These are phyloP conservation scores for Rhinichthys klamathensis DNA, from an alignment of 2,113 vertebrate species.

Conservation along the genomic window DNA sequence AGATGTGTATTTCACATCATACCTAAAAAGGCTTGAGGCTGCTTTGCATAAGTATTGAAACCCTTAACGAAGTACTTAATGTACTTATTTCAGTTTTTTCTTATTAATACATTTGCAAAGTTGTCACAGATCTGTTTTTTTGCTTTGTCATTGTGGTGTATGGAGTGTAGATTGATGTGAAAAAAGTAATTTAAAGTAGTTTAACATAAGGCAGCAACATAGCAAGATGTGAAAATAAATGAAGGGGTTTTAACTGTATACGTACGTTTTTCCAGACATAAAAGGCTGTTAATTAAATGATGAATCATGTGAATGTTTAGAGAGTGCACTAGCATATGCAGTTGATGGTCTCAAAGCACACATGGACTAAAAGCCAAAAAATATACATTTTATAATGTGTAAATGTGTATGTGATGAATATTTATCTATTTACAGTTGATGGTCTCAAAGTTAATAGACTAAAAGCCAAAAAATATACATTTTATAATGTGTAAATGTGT, in stretches of 20 bases:
- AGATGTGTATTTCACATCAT: too few species aligned
- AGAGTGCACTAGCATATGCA: neutral
- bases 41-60: too few species aligned
- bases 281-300: neutral
- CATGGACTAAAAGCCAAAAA: neutral
- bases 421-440: neutral
- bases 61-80: too few species aligned
- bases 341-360: neutral
- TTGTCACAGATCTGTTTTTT: too few species aligned
- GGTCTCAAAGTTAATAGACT: neutral
- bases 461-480: neutral
- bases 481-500: neutral
- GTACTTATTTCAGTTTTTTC: too few species aligned
- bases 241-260: neutral
- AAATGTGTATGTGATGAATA: neutral
- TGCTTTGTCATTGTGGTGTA: too few species aligned
- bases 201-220: too few species aligned
- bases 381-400: neutral
- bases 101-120: too few species aligned
- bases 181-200: too few species aligned
- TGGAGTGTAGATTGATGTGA: too few species aligned
- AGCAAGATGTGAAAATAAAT: neutral
- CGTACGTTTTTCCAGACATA: neutral
- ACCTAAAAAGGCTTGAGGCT: too few species aligned
- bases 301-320: neutral